Base-by-base conservation (phyloP, 1,140 invertebrate species). In the Acromyrmex heyeri region DNA sequence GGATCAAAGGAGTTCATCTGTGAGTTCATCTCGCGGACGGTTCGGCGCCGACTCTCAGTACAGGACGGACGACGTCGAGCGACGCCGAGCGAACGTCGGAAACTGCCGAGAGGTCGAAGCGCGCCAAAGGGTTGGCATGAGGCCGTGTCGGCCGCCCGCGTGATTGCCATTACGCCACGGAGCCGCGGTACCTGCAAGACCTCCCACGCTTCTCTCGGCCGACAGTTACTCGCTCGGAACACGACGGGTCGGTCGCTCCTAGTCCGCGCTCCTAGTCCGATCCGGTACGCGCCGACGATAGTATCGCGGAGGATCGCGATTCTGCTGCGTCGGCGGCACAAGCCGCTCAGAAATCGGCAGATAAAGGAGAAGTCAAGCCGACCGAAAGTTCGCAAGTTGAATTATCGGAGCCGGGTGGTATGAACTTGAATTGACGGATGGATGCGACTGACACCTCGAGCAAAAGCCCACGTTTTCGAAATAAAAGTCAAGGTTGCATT, bases 201-300 rank as follows among this genome's bases (percentile, higher is more conserved):
- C 83, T 88, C 76, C 83, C 90, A 90, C 91, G 90, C 81, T 90
- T 38, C 65, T 30, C 18, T 82, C 87, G 70, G 61, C 67, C 77
- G 91, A 72, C 91, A 92, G 91, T 92, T 82, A 76, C 83, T 88
- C 86, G 88, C 73, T 90, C 87, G 88, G 82, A 75, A 86, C 88
- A 85, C 72, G 85, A 83, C 88, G 82, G 78, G 85, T 65, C 86
- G 91, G 90, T 87, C 85, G 44, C 59, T 76, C 62, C 48, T 85
- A 18, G 64, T 75, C 69, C 69, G 79, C 30, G 69, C 69, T 73
- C 65, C 65, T 59, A 61, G 53, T 61, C 34, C 72, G 55, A 3
- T 48, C 38, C 38, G 65, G 10, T 59, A n/a, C 55, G 67, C 79
- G 38, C 24, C 55, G 53, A 34, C 79, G 69, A 67, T 50, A 67